Evolutionary conservation across 2,113 vertebrate species (phyloP).

Genomic region (Perca flavescens): DNA sequence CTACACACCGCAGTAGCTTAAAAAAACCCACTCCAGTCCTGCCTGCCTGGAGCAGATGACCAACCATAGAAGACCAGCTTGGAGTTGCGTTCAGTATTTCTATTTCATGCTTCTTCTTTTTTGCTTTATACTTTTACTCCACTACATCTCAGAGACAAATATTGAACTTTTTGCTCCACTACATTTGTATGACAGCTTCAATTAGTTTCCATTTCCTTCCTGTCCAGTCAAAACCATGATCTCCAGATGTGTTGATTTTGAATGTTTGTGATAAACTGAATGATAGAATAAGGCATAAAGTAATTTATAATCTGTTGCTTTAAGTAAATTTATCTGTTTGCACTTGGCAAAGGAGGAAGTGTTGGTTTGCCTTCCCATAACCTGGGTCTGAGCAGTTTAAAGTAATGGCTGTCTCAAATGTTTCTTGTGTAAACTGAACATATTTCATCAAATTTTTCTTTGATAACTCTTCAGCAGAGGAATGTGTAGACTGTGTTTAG

Average conservation of each 20-base stretch:
- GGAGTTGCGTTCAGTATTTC: too few species aligned
- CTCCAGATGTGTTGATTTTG: too few species aligned
- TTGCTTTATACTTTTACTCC: background rate
- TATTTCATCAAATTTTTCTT: background rate
- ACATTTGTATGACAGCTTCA: background rate
- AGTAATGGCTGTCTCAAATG: background rate
- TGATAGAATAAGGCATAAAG: too few species aligned
- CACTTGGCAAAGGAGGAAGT: background rate
- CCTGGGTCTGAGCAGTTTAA: background rate
- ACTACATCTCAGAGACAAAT: background rate
- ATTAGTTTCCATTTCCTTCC: too few species aligned
- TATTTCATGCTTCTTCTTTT: too few species aligned
- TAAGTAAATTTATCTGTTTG: background rate
- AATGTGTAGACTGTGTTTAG: background rate
- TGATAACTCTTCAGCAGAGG: background rate
- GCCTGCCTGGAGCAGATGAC: too few species aligned
- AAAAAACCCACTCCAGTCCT: too few species aligned
- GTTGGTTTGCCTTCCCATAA: background rate
- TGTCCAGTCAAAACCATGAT: background rate
- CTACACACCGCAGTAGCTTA: too few species aligned
- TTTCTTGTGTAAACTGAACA: background rate
- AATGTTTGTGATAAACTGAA: too few species aligned
- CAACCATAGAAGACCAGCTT: too few species aligned
- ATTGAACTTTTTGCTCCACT: background rate
- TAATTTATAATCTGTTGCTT: background rate